Base-by-base conservation (phyloP, 2,797 vertebrate species). In the Anas flavirostris region DNA sequence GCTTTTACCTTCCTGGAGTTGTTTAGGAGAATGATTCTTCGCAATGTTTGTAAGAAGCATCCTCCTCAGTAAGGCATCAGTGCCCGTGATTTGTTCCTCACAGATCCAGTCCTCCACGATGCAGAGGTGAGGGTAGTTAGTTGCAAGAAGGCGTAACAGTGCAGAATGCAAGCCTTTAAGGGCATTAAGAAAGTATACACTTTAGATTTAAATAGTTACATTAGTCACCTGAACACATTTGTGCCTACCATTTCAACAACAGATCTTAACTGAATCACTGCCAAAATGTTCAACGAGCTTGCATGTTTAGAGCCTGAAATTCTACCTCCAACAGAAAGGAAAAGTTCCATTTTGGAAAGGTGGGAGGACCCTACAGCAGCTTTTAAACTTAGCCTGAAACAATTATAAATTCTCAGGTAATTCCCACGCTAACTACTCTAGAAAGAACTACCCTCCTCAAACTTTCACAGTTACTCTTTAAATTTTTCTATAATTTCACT, bases 41-140 rank as follows among this genome's bases (percentile, higher is more conserved):
- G 98, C 98, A 77, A 98, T 98, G 88, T 97, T 98, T 46, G 99
- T 99, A 68, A 99, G 98, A 58, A 99, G 98, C 99, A 99, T 99
- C 97, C 98, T 98, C 91, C 99, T 98, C 87, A 99, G 97, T 59
- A 99, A 97, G 35, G 98, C 98, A 31, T 99, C 98, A 0, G 99
- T 99, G 63, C 99, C 99, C 0, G 99, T 99, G 97, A 99, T 99
- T 96, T 99, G 99, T 91, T 99, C 99, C 95, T 99, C 99, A 84
- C 99, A 99, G 86, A 99, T 99, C 99, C 99, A 99, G 94, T 99
- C 99, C 37, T 99, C 99, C 98, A 99, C 99, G 5, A 99, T 98
- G 97, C 99, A 99, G 14, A 99, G 98, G 95, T 99, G 99, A 41
- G 99, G 99, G 70, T 99, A 99, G 97, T 99, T 99, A 73, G 99